Evolutionary conservation across 2,888 invertebrate species (phyloP).

Genomic region (Entomobrya proxima): DNA sequence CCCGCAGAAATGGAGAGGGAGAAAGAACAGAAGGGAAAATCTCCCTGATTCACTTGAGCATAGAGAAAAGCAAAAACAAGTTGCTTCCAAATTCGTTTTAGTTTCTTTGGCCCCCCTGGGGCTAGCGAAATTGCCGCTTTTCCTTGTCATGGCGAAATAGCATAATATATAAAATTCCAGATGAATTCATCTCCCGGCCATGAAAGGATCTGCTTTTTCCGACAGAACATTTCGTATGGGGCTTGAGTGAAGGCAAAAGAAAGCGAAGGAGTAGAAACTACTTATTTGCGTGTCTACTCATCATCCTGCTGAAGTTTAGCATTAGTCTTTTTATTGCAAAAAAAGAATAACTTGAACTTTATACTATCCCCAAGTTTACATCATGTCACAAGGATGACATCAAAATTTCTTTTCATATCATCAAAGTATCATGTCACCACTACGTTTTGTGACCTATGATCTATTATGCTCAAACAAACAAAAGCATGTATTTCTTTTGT

Average conservation of each 20-base stretch:
- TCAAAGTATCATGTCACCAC: neutral
- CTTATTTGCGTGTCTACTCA: too few species aligned
- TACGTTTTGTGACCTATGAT: neutral
- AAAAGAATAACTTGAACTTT: conserved; percentile 35
- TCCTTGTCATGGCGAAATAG: conserved; percentile 47
- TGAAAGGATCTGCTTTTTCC: neutral
- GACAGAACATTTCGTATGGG: neutral
- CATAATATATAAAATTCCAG: conserved; percentile 37
- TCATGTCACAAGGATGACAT: conserved; percentile 19
- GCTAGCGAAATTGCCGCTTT: conserved; percentile 66
- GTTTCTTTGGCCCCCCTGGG: conserved; percentile 58
- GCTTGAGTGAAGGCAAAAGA: too few species aligned
- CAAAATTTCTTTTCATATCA: conserved; percentile 1
- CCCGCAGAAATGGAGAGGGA: neutral
- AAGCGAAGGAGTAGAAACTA: too few species aligned
- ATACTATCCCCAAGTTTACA: neutral
- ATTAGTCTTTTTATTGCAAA: neutral
- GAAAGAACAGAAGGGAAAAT: neutral
- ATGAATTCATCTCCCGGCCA: neutral
- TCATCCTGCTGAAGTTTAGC: too few species aligned
- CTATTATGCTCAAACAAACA: too few species aligned
- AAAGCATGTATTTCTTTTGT: neutral
- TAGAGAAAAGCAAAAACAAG: conserved; percentile 15
- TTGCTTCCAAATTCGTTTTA: conserved; percentile 60
- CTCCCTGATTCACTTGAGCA: neutral